Base-by-base conservation (phyloP, 1,140 invertebrate species). In the Agrypnia vestita region DNA sequence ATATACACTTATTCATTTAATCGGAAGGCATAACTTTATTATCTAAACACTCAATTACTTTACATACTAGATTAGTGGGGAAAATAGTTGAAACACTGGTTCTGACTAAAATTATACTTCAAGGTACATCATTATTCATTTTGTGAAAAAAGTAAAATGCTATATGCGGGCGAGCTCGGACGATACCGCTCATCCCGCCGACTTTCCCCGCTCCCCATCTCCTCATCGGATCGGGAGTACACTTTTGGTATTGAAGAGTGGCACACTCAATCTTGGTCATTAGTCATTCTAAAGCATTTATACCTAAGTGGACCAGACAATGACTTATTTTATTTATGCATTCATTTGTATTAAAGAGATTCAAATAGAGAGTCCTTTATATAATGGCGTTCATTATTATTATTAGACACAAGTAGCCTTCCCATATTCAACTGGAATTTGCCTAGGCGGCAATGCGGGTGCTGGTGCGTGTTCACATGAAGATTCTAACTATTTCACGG, bases 1-100 rank as follows among this genome's bases (percentile, higher is more conserved):
- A 62, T 77, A 71, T 44, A 82, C 75, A 80, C 82, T 83, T 83
- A 83, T 35, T 71, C 69, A 51, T 79, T 47, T 81, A 72, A 80
- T 80, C 76, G 82, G 82, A 83, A 83, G 82, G 82, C 82, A 83
- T 82, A 81, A 83, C 67, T 76, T 83, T 83, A 83, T 80, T 76
- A 78, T 80, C 81, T 83, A 83, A 82, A 76, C 79, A 62, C 72
- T 71, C 78, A 83, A 56, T 74, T 69, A 78, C 73, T 76, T 59
- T 25, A 35, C 61, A 78, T 56, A 72, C 79, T 80, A 83, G 44
- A 79, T 83, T 75, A 82, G 64, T 83, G 76, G 82, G 79, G 55
- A 80, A 82, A 80, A 72, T 71, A 78, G 43, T 72, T 80, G 51
- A 77, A 82, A 82, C 77, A 76, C 77, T 79, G 80, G 76, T 81